Conservation (phyloP, 2,888 invertebrate genomes). For the Agrenia bidenticulata region DNA sequence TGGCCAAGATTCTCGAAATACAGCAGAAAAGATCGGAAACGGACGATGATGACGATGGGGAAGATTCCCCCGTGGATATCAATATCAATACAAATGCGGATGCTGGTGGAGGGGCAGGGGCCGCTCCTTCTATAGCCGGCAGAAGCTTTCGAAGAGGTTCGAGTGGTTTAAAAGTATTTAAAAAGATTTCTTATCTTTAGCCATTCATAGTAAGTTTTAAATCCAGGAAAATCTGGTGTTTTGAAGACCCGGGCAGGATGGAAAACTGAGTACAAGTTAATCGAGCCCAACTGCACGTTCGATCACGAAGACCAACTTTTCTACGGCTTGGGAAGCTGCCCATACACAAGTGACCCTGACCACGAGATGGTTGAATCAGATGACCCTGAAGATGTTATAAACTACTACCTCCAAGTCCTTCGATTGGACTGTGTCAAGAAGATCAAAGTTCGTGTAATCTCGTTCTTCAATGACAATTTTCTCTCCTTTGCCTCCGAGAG, state of each 20-base stretch:
- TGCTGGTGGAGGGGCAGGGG: neutral
- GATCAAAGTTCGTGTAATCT: neutral
- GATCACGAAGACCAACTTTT: slow-evolving; percentile 11
- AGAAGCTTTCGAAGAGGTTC: too few species aligned
- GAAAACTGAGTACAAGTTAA: slow-evolving; percentile 21
- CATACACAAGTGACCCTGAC: neutral
- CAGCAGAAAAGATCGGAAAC: neutral
- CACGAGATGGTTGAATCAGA: neutral
- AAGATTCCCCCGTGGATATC: neutral
- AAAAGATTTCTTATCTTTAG: too few species aligned
- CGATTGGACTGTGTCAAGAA: slow-evolving; percentile 20
- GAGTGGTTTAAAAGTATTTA: too few species aligned
- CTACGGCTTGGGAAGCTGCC: slow-evolving; percentile 21
- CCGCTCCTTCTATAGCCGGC: too few species aligned
- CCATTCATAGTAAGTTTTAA: too few species aligned
- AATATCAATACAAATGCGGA: neutral
- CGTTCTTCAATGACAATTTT: slow-evolving; percentile 14
- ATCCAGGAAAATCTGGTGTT: too few species aligned
- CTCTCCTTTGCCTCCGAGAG: slow-evolving; percentile 13
- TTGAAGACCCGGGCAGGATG: slow-evolving; percentile 13
- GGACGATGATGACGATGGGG: neutral
- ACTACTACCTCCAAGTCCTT: slow-evolving; percentile 23
- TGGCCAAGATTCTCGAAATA: neutral
- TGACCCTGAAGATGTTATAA: slow-evolving; percentile 3
- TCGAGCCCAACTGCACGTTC: slow-evolving; percentile 18